Evolutionary conservation across 1,140 invertebrate species (phyloP), one percentile per base, ranked within the genome.

Genomic region (Drosophila tristis): DNA sequence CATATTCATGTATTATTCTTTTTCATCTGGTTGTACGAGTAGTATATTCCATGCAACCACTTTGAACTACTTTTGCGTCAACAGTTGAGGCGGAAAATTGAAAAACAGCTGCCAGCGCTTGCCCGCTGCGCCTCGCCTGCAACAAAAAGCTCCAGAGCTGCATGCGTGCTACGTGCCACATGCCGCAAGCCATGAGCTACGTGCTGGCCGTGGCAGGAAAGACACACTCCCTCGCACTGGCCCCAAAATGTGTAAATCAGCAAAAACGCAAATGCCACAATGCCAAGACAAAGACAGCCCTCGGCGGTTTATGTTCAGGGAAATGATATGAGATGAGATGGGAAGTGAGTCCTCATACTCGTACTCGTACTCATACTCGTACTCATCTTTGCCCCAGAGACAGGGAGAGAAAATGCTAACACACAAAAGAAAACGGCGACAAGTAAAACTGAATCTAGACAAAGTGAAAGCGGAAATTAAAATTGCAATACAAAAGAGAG

Each of bases 401-500:
- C 23, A 25, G 25, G 23, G 35, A 15, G 55, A 15, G 23, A 43
- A 26, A 23, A 49, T 26, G 56, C 59, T 57, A 55, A 74, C 51
- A 57, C 42, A 64, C 64, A 65, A 72, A 62, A 64, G 78, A 59
- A 72, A 57, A 49, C 54, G 64, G 56, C 63, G 54, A 67, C 71
- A 61, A 76, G 74, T 51, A 82, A 78, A 78, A 87, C 62, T 62
- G 78, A 87, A 86, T 86, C 84, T 82, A 89, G 82, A 87, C 82
- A 87, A 89, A 87, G 82, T 87, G 75, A 87, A 89, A 89, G 82
- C 82, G 82, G 82, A 87, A 87, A 87, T 87, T 87, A 87, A 87
- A 87, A 87, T 89, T 87, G 84, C 84, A 89, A 72, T 89, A 89
- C 82, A 89, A 87, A 89, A 65, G 50, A 67, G 47, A 53, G 31